Evolutionary conservation across 2,797 vertebrate genomes (phyloP).

Genomic region (Darevskia nairensis): DNA sequence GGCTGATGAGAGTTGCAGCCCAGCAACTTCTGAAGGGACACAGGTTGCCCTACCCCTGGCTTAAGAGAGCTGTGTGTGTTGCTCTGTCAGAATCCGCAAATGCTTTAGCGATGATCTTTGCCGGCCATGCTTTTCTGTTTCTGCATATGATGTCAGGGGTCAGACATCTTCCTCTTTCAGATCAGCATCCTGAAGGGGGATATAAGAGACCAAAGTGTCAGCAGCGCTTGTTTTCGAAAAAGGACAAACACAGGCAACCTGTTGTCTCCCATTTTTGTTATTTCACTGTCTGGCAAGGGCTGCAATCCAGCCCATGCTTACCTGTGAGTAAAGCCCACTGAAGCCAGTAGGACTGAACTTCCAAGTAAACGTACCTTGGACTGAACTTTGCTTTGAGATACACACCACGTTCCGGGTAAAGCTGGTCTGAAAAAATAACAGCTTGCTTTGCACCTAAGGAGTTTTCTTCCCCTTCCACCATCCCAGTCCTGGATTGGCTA

Average conservation of each 20-base stretch:
- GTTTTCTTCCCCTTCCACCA: slow-evolving; percentile 29
- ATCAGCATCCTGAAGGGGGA: background rate
- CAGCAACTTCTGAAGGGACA: background rate
- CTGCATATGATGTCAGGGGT: background rate
- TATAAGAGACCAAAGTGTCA: background rate
- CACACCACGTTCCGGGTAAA: no score
- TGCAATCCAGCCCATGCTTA: background rate
- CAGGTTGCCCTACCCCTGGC: background rate
- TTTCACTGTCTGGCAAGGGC: background rate
- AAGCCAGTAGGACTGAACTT: background rate
- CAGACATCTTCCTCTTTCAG: background rate
- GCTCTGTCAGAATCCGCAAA: background rate
- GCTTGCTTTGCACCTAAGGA: background rate
- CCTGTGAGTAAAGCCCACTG: no score
- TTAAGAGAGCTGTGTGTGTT: background rate
- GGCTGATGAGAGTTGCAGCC: background rate
- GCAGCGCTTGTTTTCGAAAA: background rate
- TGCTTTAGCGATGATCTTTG: background rate
- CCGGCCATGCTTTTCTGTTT: background rate
- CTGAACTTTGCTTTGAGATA: no score
- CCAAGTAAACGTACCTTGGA: background rate
- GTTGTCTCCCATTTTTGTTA: background rate
- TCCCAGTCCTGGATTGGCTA: slow-evolving; percentile 36
- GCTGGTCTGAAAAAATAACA: background rate
- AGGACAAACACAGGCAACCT: no score